phyloP scores from a whole-genome alignment of 2,888 invertebrate genomes.

The Copidosoma aretas region DNA sequence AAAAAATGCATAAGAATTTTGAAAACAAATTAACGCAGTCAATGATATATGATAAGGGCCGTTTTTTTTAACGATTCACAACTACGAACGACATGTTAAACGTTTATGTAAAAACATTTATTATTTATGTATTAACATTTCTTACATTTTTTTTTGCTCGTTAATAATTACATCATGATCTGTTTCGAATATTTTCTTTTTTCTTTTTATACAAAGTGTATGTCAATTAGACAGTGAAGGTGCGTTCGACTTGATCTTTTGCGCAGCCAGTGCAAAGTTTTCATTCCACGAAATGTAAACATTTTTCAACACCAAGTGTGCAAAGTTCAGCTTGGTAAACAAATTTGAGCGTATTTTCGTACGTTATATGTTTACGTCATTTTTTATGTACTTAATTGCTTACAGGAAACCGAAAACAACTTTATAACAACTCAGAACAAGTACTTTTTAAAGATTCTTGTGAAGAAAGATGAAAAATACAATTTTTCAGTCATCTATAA shows the following conservation, averaged over 20 bases:
- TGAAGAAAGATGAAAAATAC: no score
- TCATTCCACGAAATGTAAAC: conserved; percentile 44
- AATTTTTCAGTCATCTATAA: no score
- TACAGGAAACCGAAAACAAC: no score
- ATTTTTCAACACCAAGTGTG: conserved; percentile 44
- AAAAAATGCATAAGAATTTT: no score
- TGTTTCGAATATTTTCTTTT: conserved; percentile 43
- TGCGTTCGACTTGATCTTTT: conserved; percentile 28
- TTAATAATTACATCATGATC: conserved; percentile 57
- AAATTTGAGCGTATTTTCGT: no score
- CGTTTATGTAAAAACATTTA: conserved; percentile 60
- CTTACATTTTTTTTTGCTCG: conserved; percentile 51
- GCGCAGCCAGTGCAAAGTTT: conserved; percentile 39
- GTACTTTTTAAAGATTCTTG: no score
- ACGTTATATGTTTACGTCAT: no score
- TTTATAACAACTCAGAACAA: no score
- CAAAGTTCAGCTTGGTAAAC: conserved; percentile 34
- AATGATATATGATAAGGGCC: no score
- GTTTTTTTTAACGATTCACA: no score
- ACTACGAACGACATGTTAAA: conserved; percentile 25
- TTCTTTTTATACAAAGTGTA: conserved; percentile 59
- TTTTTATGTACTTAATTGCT: no score
- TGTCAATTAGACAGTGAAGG: conserved; percentile 52
- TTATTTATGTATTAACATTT: conserved; percentile 61
- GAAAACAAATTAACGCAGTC: no score